phyloP scores from a whole-genome alignment of 2,888 invertebrate genomes.

The Lepeophtheirus nordmannii region DNA sequence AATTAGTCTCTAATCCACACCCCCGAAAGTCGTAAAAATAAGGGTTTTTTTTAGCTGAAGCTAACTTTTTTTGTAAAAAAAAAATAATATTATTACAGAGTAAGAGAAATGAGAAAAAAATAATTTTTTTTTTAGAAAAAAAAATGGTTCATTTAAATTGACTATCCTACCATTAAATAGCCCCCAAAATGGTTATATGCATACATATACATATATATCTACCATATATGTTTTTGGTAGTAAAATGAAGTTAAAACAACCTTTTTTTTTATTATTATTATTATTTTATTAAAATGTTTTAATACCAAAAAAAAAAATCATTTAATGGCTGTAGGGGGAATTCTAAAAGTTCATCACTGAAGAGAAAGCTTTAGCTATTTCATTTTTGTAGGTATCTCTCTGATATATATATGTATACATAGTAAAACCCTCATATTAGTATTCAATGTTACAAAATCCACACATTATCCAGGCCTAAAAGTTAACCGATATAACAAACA shows the following conservation, averaged over 20 bases:
- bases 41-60: neutral
- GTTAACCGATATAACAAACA: no score
- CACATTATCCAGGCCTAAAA: no score
- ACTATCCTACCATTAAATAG: constrained; percentile 5
- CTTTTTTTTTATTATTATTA: constrained; percentile 1
- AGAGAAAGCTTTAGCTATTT: no score
- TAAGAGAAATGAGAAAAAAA: no score
- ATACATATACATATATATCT: neutral
- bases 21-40: constrained; percentile 7
- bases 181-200: neutral
- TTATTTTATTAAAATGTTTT: neutral
- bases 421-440: no score
- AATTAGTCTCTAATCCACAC: constrained; percentile 4
- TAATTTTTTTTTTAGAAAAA: neutral
- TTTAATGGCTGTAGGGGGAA: neutral
- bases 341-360: no score
- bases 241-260: constrained; percentile 7
- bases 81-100: no score
- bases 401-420: no score
- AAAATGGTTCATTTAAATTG: constrained; percentile 4
- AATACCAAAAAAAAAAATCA: constrained; percentile 3
- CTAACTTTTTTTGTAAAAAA: no score
- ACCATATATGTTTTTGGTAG: neutral
- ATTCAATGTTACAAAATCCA: no score
- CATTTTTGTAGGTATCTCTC: no score